Evolutionary conservation across 2,888 invertebrate genomes (phyloP), one percentile per base, ranked within the genome.

Genomic region (Apamea epomidion): DNA sequence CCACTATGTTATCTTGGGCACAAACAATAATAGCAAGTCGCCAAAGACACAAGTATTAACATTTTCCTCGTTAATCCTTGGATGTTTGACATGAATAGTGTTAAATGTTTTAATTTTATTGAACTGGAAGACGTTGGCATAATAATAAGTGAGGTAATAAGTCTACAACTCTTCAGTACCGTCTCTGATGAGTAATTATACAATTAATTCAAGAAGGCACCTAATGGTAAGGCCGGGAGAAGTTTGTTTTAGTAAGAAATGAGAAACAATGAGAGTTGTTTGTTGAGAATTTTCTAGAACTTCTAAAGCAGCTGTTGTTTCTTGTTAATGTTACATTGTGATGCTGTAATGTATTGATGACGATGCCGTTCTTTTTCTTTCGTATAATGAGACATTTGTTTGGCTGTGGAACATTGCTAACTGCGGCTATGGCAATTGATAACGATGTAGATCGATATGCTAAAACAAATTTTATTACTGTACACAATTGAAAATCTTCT

Each of bases 131-230:
- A 74, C 42, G 77, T 82, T 76, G 37, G 67, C 74, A 69, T 60
- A 68, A 64, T 80, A 76, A 73, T 82, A 82, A 87, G 76, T 67
- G 78, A 81, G 79, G 68, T 84, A 83, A 83, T 72, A 83, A 86
- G 81, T 80, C 77, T 74, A 78, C 74, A 87, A 85, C 78, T 83
- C 71, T 76, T 76, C 74, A 82, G 83, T 82, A 80, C 78, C 78
- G 80, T 74, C 76, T 86, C 88, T 87, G 92, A 93, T 94, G 94
- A 95, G 92, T 93, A 94, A 95, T 95, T 95, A 93, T 92, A 93
- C 93, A 94, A 95, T 95, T 94, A 95, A 95, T 95, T 94, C 93
- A 94, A 94, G 93, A 93, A 94, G 94, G 94, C 94, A 93, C 93
- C 93, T 92, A 92, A 93, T 94, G 92, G 93, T 92, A 93, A 91